A percentile compares a stretch with the other conserved stretches of the same genome.
Conservation (phyloP, 2,888 invertebrate genomes). For the Ephialtes manifestator region DNA sequence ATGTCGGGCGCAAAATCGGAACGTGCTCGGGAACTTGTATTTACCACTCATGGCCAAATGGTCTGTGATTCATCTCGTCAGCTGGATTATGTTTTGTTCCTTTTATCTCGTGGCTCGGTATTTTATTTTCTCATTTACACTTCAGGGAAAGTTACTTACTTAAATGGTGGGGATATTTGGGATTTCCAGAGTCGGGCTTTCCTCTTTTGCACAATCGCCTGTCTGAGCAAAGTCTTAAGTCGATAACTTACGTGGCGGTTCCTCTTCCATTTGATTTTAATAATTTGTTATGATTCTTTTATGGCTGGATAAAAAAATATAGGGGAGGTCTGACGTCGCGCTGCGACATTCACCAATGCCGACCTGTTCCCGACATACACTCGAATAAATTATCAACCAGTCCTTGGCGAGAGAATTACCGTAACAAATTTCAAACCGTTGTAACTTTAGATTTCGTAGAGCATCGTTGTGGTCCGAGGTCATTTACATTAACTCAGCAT, state of each 20-base stretch:
- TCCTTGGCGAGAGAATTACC: background rate
- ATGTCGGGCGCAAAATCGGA: slow-evolving; percentile 37
- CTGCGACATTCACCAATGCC: background rate
- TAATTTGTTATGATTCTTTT: slow-evolving; percentile 9
- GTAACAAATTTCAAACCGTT: slow-evolving; percentile 20
- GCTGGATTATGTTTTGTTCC: slow-evolving; percentile 41
- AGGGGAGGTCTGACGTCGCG: background rate
- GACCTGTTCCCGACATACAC: slow-evolving; percentile 15
- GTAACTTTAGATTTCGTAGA: background rate
- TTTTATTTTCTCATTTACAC: background rate
- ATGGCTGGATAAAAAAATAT: background rate
- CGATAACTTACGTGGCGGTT: background rate
- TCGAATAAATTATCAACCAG: slow-evolving; percentile 36
- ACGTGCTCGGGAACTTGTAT: slow-evolving; percentile 47
- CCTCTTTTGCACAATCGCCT: slow-evolving; percentile 24
- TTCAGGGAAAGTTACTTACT: background rate
- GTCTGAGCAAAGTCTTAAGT: background rate
- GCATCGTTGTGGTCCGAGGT: background rate
- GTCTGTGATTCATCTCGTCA: slow-evolving; percentile 60
- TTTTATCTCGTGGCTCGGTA: slow-evolving; percentile 2
- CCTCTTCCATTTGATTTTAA: background rate
- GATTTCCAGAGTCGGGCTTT: slow-evolving; percentile 45
- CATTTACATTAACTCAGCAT: slow-evolving; percentile 6
- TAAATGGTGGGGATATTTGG: background rate
- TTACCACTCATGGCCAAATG: slow-evolving; percentile 42